Percentiles rank a stretch among this genome's conserved stretches.
phyloP scores from a whole-genome alignment of 2,797 vertebrate genomes.

The Channa striata region DNA sequence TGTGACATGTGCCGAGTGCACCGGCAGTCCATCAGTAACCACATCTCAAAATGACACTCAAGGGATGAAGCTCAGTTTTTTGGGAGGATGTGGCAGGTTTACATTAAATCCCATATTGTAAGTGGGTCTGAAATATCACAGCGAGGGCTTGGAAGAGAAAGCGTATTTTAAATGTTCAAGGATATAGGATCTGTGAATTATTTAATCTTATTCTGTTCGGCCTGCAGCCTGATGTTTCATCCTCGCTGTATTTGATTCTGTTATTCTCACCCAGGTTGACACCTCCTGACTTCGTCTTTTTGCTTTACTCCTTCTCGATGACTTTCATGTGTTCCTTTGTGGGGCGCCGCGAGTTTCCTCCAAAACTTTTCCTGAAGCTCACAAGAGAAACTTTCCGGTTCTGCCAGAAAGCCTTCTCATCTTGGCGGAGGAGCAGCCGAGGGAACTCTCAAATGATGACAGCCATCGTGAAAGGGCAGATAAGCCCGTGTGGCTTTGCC shows the following conservation, averaged over 20 bases:
- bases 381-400: conserved; percentile 72
- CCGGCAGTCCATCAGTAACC: conserved; percentile 68
- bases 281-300: conserved; percentile 74
- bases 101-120: conserved; percentile 57
- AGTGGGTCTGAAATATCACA: conserved; percentile 54
- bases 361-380: conserved; percentile 74
- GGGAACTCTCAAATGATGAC: conserved; percentile 81
- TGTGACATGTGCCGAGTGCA: conserved; percentile 69
- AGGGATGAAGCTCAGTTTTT: conserved; percentile 54
- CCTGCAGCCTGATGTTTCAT: conserved; percentile 69
- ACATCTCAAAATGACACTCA: conserved; percentile 72
- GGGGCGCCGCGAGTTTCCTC: conserved; percentile 69
- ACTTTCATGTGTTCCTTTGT: conserved; percentile 76
- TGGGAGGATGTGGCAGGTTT: conserved; percentile 58
- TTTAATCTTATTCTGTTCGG: conserved; percentile 73
- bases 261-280: conserved; percentile 74
- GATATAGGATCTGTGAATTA: conserved; percentile 65
- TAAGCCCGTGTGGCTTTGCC: conserved; percentile 83
- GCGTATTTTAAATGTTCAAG: conserved; percentile 44
- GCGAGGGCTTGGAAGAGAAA: conserved; percentile 49
- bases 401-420: conserved; percentile 81
- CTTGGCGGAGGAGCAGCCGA: conserved; percentile 77
- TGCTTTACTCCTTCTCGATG: conserved; percentile 50
- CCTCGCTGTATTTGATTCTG: conserved; percentile 69
- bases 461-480: conserved; percentile 84